phyloP scores from a whole-genome alignment of 2,888 invertebrate genomes.

The Hypena proboscidalis region DNA sequence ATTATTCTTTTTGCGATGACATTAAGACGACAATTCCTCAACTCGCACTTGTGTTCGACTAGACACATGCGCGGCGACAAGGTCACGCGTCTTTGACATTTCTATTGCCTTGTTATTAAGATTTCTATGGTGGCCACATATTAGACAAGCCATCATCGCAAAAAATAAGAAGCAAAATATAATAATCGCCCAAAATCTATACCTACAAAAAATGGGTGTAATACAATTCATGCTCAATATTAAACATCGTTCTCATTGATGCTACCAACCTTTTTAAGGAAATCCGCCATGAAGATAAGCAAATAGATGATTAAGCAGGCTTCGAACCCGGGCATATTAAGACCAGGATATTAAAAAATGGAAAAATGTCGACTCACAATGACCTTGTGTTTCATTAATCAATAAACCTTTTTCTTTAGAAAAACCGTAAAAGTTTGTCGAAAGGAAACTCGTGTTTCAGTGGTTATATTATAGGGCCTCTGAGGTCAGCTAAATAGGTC shows the following conservation, averaged over 20 bases:
- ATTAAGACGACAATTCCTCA: too few species aligned
- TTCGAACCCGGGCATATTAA: constrained; percentile 35
- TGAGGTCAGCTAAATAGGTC: background rate
- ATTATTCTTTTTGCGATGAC: too few species aligned
- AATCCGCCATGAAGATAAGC: constrained; percentile 6
- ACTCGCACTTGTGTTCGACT: too few species aligned
- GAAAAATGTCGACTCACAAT: constrained; percentile 27
- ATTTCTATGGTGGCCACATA: too few species aligned
- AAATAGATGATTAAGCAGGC: constrained; percentile 30
- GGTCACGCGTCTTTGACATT: too few species aligned
- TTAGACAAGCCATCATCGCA: too few species aligned
- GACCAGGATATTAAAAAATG: constrained; percentile 36
- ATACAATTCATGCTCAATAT: too few species aligned
- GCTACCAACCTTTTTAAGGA: background rate
- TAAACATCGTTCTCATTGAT: background rate
- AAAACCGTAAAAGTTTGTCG: constrained; percentile 7
- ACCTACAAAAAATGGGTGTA: too few species aligned
- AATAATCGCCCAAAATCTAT: too few species aligned
- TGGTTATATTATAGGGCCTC: constrained; percentile 5
- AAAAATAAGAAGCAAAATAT: too few species aligned
- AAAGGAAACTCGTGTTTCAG: constrained; percentile 3
- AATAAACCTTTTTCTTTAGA: constrained; percentile 32
- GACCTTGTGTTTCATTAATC: constrained; percentile 33
- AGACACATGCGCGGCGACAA: too few species aligned
- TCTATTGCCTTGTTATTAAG: too few species aligned